These are phyloP conservation scores for Euschistus heros DNA, from an alignment of 1,140 invertebrate species.

Conservation along the genomic window DNA sequence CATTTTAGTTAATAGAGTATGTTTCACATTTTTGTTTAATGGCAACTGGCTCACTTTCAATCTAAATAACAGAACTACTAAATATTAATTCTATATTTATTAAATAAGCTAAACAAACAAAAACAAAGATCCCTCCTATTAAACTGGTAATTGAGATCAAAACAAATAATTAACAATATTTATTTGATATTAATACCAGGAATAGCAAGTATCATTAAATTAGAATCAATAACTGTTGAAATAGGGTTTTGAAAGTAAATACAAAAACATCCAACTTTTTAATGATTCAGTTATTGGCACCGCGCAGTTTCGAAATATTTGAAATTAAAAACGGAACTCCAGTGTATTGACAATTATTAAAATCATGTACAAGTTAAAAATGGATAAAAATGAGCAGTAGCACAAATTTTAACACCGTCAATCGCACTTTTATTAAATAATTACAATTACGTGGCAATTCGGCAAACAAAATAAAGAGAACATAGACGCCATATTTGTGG, in stretches of 20 bases:
- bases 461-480: not conserved
- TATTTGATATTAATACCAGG: not conserved
- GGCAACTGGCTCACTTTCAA: not conserved
- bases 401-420: not conserved
- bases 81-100: not conserved
- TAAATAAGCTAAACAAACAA: not conserved
- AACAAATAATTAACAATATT: not conserved
- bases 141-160: no score
- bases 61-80: not conserved
- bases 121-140: not conserved
- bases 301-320: no score
- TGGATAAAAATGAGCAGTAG: not conserved
- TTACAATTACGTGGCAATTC: not conserved
- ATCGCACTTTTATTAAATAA: not conserved
- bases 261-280: not conserved
- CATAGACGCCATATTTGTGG: conserved; percentile 18
- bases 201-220: not conserved
- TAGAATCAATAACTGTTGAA: no score
- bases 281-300: no score
- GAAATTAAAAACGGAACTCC: no score
- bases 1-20: no score
- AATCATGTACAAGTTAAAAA: not conserved
- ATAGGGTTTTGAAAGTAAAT: not conserved
- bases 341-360: not conserved
- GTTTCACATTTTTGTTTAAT: no score